Evolutionary conservation across 2,113 vertebrate species (phyloP).

Genomic region (Bos indicus): DNA sequence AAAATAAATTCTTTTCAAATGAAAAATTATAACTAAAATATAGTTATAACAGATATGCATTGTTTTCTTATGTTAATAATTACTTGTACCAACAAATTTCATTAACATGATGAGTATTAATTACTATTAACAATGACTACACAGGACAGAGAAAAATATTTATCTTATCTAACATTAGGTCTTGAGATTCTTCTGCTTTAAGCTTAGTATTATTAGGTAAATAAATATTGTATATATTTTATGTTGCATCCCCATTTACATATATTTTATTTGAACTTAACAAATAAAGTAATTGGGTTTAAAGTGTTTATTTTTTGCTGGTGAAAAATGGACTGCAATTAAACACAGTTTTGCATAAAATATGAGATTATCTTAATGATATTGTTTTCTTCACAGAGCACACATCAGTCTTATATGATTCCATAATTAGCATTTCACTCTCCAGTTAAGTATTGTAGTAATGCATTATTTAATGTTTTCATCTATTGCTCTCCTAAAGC

Average conservation of each 20-base stretch:
- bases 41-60: background rate
- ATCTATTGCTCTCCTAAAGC: background rate
- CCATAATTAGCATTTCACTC: background rate
- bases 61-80: background rate
- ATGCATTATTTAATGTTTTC: background rate
- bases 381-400: background rate
- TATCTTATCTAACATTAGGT: background rate
- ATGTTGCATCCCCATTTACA: background rate
- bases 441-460: background rate
- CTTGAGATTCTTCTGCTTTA: background rate
- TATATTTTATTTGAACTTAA: constrained; percentile 20
- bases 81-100: background rate
- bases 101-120: background rate
- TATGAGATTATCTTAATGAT: constrained; percentile 29
- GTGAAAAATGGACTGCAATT: constrained; percentile 1
- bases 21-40: background rate
- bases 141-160: background rate
- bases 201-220: background rate
- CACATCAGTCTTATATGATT: background rate
- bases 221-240: background rate
- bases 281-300: background rate
- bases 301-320: background rate
- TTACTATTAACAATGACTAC: background rate
- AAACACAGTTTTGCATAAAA: background rate
- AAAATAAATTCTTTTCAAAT: background rate